phyloP scores from a whole-genome alignment of 2,113 vertebrate species.

The Sylvia atricapilla region DNA sequence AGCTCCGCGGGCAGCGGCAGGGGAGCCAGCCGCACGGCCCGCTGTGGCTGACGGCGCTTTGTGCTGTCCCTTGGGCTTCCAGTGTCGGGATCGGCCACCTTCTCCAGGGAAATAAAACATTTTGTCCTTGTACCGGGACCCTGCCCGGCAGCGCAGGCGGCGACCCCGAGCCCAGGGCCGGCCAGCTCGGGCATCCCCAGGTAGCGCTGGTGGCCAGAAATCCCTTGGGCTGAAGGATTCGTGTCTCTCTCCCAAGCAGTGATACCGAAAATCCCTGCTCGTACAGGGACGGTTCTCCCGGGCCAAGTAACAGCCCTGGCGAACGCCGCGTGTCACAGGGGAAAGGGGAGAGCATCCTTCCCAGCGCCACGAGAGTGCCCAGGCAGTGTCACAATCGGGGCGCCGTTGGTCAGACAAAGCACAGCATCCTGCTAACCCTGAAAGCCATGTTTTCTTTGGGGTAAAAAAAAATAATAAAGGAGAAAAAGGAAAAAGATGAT shows the following conservation, averaged over 20 bases:
- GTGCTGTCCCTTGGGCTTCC: neutral
- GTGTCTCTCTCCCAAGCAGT: neutral
- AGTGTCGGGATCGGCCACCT: fast-evolving
- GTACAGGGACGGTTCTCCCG: neutral
- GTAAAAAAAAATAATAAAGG: neutral
- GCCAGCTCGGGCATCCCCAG: neutral
- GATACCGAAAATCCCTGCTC: too few species aligned
- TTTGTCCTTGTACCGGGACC: too few species aligned
- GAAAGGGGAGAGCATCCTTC: neutral
- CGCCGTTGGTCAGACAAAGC: neutral
- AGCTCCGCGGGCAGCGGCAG: neutral
- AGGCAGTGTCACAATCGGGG: neutral
- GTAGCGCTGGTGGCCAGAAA: neutral
- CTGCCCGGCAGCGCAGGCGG: too few species aligned
- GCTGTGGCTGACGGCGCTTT: neutral
- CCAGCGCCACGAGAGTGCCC: neutral
- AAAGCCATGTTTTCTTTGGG: neutral
- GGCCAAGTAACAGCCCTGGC: neutral
- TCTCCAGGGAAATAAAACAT: neutral
- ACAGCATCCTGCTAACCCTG: neutral
- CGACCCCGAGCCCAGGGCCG: neutral
- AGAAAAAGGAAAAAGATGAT: too few species aligned
- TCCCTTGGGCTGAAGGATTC: too few species aligned
- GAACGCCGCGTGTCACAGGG: neutral
- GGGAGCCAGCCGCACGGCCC: fast-evolving